Evolutionary conservation across 2,113 vertebrate genomes (phyloP).

Genomic region (human): DNA sequence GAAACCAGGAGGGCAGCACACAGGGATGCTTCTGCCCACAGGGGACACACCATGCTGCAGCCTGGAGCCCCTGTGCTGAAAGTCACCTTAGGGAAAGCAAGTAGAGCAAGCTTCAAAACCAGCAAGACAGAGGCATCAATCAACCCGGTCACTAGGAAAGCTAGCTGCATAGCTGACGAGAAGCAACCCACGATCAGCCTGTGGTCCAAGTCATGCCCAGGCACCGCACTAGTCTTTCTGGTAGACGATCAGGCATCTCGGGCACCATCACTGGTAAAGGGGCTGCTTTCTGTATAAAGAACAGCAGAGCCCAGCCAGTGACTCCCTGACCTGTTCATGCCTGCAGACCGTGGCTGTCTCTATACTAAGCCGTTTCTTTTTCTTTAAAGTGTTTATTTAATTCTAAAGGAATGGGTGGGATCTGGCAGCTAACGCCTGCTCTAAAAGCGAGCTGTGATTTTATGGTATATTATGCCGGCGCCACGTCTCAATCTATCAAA

Average conservation of each 20-base stretch:
- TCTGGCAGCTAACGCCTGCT: not conserved
- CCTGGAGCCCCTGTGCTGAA: not conserved
- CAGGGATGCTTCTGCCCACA: accelerated
- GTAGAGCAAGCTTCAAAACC: not conserved
- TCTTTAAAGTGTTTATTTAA: not conserved
- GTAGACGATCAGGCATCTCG: accelerated
- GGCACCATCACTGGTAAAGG: accelerated
- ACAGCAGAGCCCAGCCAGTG: accelerated
- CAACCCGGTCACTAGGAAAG: accelerated
- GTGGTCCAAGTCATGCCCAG: accelerated
- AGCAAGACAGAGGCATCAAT: accelerated
- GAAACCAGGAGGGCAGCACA: not conserved
- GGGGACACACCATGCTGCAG: accelerated
- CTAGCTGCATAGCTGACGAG: not conserved
- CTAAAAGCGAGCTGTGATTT: constrained; percentile 62
- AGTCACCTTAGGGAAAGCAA: too few relatives aligned
- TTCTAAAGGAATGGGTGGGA: not conserved
- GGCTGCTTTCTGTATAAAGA: accelerated
- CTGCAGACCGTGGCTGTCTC: accelerated
- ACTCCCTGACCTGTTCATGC: accelerated
- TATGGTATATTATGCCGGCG: constrained; percentile 49
- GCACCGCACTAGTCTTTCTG: accelerated
- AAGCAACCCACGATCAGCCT: not conserved
- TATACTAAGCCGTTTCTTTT: not conserved
- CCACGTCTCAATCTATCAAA: constrained; percentile 73